phyloP scores from a whole-genome alignment of 2,113 vertebrate species.

The Sus scrofa region T2T-Sscrofa CM000817.6:68719501-68720000 shows the following conservation, averaged over 20 bases:
- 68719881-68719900: not conserved
- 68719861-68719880: not conserved
- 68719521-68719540: no score
- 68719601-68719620: no score
- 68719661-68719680: not conserved
- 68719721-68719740: no score
- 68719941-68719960: not conserved
- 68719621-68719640: not conserved
- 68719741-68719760: rapidly evolving
- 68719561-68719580: no score
- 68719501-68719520: no score
- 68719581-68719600: no score
- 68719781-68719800: not conserved
- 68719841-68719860: not conserved
- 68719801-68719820: not conserved
- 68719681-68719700: not conserved
- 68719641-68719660: not conserved
- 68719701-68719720: not conserved
- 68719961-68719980: not conserved
- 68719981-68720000: not conserved
- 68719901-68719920: not conserved
- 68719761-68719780: not conserved
- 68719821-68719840: not conserved
- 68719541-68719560: no score
- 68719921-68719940: not conserved